Conservation (phyloP, 2,888 invertebrate species). For the Microdon myrmicae region DNA sequence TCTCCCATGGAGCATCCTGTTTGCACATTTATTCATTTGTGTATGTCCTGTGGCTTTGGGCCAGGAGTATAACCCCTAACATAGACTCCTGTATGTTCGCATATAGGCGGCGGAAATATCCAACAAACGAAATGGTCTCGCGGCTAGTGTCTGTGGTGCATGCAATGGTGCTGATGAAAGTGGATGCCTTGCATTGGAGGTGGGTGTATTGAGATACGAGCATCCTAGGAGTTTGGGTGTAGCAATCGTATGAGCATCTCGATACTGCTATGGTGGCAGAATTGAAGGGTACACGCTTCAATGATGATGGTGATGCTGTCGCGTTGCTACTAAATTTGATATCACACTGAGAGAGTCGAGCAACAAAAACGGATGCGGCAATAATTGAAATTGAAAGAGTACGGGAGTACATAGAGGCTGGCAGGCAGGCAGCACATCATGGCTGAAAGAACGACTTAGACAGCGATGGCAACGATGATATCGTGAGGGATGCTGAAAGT, state of each 20-base stretch:
- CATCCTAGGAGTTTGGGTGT: no score
- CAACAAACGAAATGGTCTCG: slow-evolving; percentile 16
- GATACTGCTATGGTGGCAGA: no score
- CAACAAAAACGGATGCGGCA: slow-evolving; percentile 42
- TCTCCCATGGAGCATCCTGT: slow-evolving; percentile 52
- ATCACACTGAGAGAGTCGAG: slow-evolving; percentile 45
- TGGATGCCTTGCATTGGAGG: no score
- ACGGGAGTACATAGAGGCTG: slow-evolving; percentile 21
- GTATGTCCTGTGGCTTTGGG: slow-evolving; percentile 49
- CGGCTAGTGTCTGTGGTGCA: slow-evolving; percentile 18
- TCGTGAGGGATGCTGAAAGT: slow-evolving; percentile 39
- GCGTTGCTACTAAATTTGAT: slow-evolving; percentile 40
- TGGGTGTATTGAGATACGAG: no score
- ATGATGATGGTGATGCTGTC: slow-evolving; percentile 46
- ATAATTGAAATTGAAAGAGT: slow-evolving; percentile 40
- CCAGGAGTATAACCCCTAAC: slow-evolving; percentile 39
- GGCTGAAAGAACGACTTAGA: slow-evolving; percentile 33
- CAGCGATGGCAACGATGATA: slow-evolving; percentile 8
- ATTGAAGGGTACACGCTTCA: slow-evolving; percentile 47
- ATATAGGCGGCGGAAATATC: slow-evolving; percentile 24
- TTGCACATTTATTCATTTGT: slow-evolving; percentile 51
- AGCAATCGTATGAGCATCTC: no score
- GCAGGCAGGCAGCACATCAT: slow-evolving; percentile 15
- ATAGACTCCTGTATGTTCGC: slow-evolving; percentile 24
- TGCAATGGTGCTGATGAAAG: no score